Conservation (phyloP, 2,113 vertebrate genomes). For the Poicephalus gulielmi region DNA sequence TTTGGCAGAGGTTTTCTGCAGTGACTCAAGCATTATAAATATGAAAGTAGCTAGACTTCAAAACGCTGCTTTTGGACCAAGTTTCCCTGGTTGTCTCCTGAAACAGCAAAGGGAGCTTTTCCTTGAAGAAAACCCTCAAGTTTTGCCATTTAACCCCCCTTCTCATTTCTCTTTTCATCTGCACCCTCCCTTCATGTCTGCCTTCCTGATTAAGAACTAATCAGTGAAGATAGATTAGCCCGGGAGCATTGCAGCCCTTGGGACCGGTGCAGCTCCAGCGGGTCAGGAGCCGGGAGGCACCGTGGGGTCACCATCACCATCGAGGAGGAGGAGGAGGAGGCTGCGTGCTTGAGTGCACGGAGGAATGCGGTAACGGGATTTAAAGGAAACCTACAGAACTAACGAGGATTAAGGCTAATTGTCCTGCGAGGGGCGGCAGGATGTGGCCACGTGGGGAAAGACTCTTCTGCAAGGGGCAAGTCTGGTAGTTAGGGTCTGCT, state of each 20-base stretch:
- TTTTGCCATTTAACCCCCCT: neutral
- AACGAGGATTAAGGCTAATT: conserved; percentile 72
- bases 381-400: conserved; percentile 66
- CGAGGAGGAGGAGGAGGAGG: conserved; percentile 62
- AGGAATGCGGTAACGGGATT: conserved; percentile 66
- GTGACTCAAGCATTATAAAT: conserved; percentile 1
- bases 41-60: conserved; percentile 19
- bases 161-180: neutral
- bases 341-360: conserved; percentile 67
- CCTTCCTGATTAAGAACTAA: conserved; percentile 43
- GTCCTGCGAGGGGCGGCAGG: neutral
- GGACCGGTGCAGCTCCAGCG: neutral
- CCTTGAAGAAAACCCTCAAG: neutral
- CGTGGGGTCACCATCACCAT: conserved; percentile 70
- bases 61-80: neutral
- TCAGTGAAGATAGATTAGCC: neutral
- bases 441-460: conserved; percentile 15
- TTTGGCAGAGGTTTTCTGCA: neutral
- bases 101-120: neutral
- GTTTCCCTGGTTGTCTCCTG: neutral
- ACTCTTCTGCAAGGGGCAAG: neutral
- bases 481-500: neutral
- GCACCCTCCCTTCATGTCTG: neutral
- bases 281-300: conserved; percentile 67
- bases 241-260: neutral